A percentile compares a stretch with the other conserved stretches of the same genome.
These are phyloP conservation scores for Lasioglossum villosulum DNA, from an alignment of 2,888 invertebrate species.

Conservation along the genomic window DNA sequence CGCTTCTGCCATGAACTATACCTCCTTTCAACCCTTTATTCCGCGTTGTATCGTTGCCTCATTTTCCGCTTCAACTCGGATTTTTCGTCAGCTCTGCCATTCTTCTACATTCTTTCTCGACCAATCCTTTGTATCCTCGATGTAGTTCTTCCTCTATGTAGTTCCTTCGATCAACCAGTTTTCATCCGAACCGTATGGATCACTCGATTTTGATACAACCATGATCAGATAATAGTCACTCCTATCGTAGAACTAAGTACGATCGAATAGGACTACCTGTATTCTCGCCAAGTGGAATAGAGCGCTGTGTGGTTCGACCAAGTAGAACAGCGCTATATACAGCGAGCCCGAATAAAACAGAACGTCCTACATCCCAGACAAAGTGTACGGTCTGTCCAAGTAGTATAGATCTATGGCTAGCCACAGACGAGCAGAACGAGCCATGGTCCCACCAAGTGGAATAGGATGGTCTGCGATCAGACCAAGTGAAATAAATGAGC, in stretches of 20 bases:
- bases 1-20: constrained; percentile 22
- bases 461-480: neutral
- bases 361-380: neutral
- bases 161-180: neutral
- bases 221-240: neutral
- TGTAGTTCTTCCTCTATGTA: neutral
- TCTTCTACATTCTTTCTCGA: neutral
- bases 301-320: neutral
- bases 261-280: neutral
- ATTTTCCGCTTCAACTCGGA: neutral
- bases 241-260: neutral
- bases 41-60: neutral
- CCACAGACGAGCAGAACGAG: neutral
- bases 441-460: neutral
- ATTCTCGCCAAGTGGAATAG: neutral
- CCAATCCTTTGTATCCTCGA: neutral
- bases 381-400: neutral
- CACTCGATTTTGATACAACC: neutral
- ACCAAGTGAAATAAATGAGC: constrained; percentile 61
- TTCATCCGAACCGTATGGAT: neutral
- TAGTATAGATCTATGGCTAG: neutral
- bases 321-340: neutral
- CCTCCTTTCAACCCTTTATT: neutral
- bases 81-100: neutral
- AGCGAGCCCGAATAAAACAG: neutral